Evolutionary conservation across 2,888 invertebrate genomes (phyloP).

Genomic region (Polyommatus iphigenia): DNA sequence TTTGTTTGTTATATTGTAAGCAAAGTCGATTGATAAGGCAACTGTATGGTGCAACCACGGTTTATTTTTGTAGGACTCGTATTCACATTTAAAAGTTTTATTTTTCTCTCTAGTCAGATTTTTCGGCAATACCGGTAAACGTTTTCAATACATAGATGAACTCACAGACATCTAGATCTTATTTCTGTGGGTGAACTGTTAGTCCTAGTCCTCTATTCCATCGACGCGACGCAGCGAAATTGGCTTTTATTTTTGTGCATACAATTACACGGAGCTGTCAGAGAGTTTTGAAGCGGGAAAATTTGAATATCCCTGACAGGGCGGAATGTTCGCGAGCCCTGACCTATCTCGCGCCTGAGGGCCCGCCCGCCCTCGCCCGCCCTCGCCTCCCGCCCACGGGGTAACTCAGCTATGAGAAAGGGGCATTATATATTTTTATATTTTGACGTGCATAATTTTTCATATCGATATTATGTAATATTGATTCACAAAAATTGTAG

Average conservation of each 20-base stretch:
- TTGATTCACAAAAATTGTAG: too few relatives aligned
- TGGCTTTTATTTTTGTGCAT: slow-evolving; percentile 25
- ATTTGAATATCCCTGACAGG: slow-evolving; percentile 24
- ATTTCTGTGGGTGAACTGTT: slow-evolving; percentile 9
- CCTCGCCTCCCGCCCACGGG: neutral
- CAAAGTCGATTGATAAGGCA: too few relatives aligned
- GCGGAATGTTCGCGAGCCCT: slow-evolving; percentile 21
- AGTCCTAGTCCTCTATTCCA: neutral
- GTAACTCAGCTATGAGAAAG: neutral
- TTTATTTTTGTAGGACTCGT: too few relatives aligned
- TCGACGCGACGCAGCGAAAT: neutral
- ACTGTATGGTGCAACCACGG: too few relatives aligned
- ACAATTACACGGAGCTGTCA: slow-evolving; percentile 28
- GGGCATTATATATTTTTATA: neutral
- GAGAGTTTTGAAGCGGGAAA: slow-evolving; percentile 5
- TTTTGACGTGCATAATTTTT: neutral
- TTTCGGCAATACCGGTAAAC: neutral
- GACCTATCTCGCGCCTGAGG: neutral
- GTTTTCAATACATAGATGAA: neutral
- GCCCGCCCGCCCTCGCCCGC: neutral
- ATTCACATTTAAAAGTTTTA: neutral
- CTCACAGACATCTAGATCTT: too few relatives aligned
- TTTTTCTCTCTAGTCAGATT: neutral
- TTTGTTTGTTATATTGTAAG: too few relatives aligned
- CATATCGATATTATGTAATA: too few relatives aligned